Conservation (phyloP, 1,140 invertebrate genomes). For the Sipha flava region DNA sequence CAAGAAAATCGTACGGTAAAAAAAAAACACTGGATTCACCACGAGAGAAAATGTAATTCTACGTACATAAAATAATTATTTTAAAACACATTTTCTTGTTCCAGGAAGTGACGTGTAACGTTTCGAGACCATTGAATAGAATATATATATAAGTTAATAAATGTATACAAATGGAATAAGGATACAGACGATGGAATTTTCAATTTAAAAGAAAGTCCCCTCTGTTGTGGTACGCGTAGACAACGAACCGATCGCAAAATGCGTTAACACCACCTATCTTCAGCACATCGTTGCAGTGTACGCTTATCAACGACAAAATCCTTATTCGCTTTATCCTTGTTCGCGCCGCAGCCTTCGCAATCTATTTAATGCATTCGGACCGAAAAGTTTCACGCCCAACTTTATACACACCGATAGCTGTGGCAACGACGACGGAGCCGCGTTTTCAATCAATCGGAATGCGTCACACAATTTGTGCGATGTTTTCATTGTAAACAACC, state of each 20-base stretch:
- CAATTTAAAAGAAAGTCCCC: not conserved
- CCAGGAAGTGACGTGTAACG: too few relatives aligned
- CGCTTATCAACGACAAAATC: not conserved
- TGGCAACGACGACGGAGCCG: not conserved
- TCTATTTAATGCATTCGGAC: slow-evolving; percentile 2
- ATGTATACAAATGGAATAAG: too few relatives aligned
- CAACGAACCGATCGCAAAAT: not conserved
- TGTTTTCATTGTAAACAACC: too few relatives aligned
- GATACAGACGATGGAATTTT: not conserved
- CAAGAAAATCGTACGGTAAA: too few relatives aligned
- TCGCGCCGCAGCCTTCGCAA: not conserved
- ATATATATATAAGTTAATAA: too few relatives aligned
- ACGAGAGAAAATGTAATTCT: too few relatives aligned
- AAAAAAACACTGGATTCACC: too few relatives aligned
- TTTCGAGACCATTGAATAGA: too few relatives aligned
- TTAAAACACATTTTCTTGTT: too few relatives aligned
- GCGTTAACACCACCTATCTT: too few relatives aligned
- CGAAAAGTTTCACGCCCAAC: not conserved
- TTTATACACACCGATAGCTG: not conserved
- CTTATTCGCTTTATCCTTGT: not conserved
- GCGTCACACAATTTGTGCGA: not conserved
- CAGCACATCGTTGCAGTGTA: not conserved
- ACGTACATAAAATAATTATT: too few relatives aligned
- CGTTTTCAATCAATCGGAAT: not conserved
- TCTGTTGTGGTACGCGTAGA: not conserved